A percentile compares a stretch with the other conserved stretches of the same genome.
Evolutionary conservation across 1,140 invertebrate genomes (phyloP).

Genomic region (Leptopilina clavipes): DNA sequence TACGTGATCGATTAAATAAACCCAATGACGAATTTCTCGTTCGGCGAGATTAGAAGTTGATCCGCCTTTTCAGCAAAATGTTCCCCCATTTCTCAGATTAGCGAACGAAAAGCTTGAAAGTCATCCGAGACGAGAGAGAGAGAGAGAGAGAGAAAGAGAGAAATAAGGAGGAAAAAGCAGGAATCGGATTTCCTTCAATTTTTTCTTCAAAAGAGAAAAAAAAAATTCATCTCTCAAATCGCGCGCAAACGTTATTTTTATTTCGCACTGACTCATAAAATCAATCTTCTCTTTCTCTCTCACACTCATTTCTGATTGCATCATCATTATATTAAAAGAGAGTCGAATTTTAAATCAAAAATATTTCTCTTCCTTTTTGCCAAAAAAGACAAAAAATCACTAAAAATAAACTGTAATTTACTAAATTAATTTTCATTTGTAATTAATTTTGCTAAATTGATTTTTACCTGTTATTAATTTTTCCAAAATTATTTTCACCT

Average conservation of each 20-base stretch:
- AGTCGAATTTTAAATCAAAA: neutral
- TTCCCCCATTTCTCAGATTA: slow-evolving; percentile 58
- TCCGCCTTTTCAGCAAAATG: slow-evolving; percentile 45
- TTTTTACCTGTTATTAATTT: too few relatives aligned
- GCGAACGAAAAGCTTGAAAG: slow-evolving; percentile 33
- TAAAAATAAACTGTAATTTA: too few relatives aligned
- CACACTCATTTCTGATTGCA: too few relatives aligned
- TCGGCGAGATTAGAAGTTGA: slow-evolving; percentile 50
- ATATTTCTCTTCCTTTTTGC: too few relatives aligned
- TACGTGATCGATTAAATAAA: neutral
- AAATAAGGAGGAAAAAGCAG: neutral
- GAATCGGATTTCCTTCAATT: neutral
- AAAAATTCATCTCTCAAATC: neutral
- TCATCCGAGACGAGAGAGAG: neutral
- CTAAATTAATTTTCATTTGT: too few relatives aligned
- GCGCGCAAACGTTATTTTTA: neutral
- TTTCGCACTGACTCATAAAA: neutral
- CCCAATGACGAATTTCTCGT: slow-evolving; percentile 49
- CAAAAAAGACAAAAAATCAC: too few relatives aligned
- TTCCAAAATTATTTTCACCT: too few relatives aligned
- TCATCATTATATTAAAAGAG: too few relatives aligned
- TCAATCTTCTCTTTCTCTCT: neutral
- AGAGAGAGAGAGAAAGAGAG: neutral
- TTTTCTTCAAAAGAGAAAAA: neutral
- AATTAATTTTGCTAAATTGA: too few relatives aligned